Evolutionary conservation across 2,113 vertebrate species (phyloP).

Genomic region (Pelobates fuscus): DNA sequence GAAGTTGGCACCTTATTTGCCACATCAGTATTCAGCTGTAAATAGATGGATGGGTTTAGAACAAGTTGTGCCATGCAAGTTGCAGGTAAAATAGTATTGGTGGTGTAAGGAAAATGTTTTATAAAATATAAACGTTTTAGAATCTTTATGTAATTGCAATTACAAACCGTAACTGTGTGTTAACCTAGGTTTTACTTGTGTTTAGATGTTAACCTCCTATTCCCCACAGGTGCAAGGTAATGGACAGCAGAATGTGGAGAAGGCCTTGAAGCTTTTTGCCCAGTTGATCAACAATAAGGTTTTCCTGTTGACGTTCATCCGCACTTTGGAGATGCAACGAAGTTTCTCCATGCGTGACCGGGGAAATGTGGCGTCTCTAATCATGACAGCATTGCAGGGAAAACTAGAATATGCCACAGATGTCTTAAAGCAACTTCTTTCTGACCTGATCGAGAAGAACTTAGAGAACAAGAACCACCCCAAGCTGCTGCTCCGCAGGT

Average conservation of each 20-base stretch:
- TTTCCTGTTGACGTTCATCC: slow-evolving; percentile 95
- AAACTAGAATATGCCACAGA: slow-evolving; percentile 96
- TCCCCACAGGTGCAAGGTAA: slow-evolving; percentile 87
- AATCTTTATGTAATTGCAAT: too few relatives aligned
- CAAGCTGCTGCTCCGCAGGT: slow-evolving; percentile 96
- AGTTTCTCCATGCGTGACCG: slow-evolving; percentile 98
- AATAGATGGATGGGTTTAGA: too few relatives aligned
- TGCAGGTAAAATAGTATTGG: too few relatives aligned
- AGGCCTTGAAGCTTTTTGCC: slow-evolving; percentile 93
- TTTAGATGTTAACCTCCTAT: rapidly evolving
- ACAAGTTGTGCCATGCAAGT: too few relatives aligned
- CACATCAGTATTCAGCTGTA: too few relatives aligned
- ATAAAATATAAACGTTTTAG: too few relatives aligned
- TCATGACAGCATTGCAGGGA: slow-evolving; percentile 95
- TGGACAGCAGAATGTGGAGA: slow-evolving; percentile 92
- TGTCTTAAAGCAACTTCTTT: slow-evolving; percentile 94
- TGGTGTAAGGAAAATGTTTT: too few relatives aligned
- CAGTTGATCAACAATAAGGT: slow-evolving; percentile 98
- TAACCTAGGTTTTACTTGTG: too few relatives aligned
- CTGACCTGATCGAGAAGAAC: slow-evolving; percentile 96
- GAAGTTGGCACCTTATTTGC: too few relatives aligned
- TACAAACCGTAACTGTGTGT: too few relatives aligned
- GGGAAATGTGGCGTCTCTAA: slow-evolving; percentile 95
- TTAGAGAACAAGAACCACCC: slow-evolving; percentile 98
- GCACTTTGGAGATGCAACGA: slow-evolving; percentile 91